phyloP scores from a whole-genome alignment of 2,113 vertebrate genomes.

The Platysteira castanea region DNA sequence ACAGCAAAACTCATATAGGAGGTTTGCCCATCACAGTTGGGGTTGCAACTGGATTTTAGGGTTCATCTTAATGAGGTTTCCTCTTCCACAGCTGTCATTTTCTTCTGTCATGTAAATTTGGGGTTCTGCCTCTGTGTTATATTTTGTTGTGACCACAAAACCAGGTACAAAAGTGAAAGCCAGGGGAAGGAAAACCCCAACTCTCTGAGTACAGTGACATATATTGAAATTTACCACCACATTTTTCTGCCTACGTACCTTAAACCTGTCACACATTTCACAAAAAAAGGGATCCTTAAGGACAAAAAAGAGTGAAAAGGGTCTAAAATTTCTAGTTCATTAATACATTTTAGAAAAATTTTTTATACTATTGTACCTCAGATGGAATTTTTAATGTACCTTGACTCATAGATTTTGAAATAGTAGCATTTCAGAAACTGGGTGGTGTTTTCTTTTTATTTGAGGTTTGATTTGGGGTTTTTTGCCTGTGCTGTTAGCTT shows the following conservation, averaged over 20 bases:
- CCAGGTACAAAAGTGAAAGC: not conserved
- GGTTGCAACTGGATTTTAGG: not conserved
- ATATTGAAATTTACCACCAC: not conserved
- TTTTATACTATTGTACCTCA: not conserved
- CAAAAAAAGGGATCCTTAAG: not conserved
- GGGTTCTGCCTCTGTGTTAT: not conserved
- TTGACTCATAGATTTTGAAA: not conserved
- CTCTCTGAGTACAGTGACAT: no score
- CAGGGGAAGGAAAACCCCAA: not conserved
- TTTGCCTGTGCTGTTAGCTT: rapidly evolving
- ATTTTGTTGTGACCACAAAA: not conserved
- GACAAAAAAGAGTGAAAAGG: not conserved
- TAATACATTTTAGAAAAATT: not conserved
- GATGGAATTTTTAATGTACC: not conserved
- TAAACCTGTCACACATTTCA: not conserved
- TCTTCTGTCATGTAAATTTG: not conserved
- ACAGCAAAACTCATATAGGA: not conserved
- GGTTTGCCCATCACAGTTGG: not conserved
- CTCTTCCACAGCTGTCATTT: not conserved
- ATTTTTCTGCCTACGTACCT: not conserved
- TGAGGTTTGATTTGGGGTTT: no score
- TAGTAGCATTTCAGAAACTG: not conserved
- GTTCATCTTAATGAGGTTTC: not conserved
- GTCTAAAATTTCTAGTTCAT: not conserved
- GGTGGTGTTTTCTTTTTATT: rapidly evolving